phyloP scores from a whole-genome alignment of 2,113 vertebrate species.

The Melospiza melodia region DNA sequence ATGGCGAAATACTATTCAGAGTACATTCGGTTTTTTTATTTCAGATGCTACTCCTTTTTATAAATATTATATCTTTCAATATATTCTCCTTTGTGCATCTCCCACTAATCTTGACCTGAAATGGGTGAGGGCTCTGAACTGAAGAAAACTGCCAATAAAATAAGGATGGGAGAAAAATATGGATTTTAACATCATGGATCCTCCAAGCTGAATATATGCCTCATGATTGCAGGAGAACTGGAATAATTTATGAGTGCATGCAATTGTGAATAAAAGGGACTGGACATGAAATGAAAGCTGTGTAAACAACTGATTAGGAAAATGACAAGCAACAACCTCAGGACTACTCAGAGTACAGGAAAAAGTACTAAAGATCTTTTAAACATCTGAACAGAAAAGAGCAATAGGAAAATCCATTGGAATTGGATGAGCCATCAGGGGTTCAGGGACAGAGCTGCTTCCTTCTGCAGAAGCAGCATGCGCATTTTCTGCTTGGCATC shows the following conservation, averaged over 20 bases:
- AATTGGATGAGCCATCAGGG: background rate
- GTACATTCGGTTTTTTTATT: background rate
- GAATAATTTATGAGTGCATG: background rate
- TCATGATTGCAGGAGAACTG: background rate
- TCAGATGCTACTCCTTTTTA: background rate
- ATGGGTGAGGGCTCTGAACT: background rate
- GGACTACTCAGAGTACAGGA: background rate
- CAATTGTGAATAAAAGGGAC: background rate
- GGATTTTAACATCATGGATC: background rate
- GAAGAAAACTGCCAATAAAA: background rate
- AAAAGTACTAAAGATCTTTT: background rate
- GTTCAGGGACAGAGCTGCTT: background rate
- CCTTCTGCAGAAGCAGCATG: background rate
- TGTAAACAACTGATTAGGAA: background rate
- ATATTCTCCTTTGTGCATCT: background rate
- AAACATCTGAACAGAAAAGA: background rate
- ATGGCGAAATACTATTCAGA: background rate
- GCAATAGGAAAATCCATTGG: background rate
- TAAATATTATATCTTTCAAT: background rate
- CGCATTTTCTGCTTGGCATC: background rate
- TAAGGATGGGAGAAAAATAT: background rate
- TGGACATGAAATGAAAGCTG: background rate
- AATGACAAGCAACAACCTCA: background rate
- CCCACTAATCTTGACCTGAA: background rate
- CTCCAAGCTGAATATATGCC: background rate